These are phyloP conservation scores for Tetramorium bicarinatum DNA, from an alignment of 2,888 invertebrate genomes.

Conservation along the genomic window DNA sequence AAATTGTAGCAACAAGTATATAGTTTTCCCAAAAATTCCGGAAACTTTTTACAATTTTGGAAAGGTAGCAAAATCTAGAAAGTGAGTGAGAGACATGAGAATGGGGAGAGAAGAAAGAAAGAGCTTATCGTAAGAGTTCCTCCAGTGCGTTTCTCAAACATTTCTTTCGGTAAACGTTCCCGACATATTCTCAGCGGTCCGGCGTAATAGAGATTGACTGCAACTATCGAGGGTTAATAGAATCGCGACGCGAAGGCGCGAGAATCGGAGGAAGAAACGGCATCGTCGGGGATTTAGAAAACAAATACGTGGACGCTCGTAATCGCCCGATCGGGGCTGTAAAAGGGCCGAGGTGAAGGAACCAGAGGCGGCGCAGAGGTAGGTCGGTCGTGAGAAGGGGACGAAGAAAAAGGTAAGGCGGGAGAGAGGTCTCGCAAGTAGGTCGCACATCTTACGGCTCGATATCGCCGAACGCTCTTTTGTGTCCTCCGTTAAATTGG, in stretches of 20 bases:
- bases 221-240: slow-evolving; percentile 34
- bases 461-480: slow-evolving; percentile 84
- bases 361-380: slow-evolving; percentile 12
- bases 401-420: slow-evolving; percentile 65
- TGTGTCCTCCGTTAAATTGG: slow-evolving; percentile 81
- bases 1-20: neutral
- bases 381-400: slow-evolving; percentile 31
- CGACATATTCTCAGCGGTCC: neutral
- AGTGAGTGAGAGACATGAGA: neutral
- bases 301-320: slow-evolving; percentile 24
- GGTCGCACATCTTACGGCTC: slow-evolving; percentile 83
- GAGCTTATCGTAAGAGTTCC: slow-evolving; percentile 1
- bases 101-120: neutral
- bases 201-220: slow-evolving; percentile 26
- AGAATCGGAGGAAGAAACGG: slow-evolving; percentile 11
- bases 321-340: slow-evolving; percentile 27
- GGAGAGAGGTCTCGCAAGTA: slow-evolving; percentile 77
- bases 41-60: neutral
- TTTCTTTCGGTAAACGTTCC: neutral
- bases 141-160: neutral
- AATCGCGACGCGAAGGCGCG: slow-evolving; percentile 19
- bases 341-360: slow-evolving; percentile 43
- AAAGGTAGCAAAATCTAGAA: neutral
- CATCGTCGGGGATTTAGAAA: slow-evolving; percentile 17
- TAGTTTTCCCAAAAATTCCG: neutral